These are phyloP conservation scores for Caenorhabditis sp. DNA, from an alignment of 2,888 invertebrate species.

Conservation along the genomic window DNA sequence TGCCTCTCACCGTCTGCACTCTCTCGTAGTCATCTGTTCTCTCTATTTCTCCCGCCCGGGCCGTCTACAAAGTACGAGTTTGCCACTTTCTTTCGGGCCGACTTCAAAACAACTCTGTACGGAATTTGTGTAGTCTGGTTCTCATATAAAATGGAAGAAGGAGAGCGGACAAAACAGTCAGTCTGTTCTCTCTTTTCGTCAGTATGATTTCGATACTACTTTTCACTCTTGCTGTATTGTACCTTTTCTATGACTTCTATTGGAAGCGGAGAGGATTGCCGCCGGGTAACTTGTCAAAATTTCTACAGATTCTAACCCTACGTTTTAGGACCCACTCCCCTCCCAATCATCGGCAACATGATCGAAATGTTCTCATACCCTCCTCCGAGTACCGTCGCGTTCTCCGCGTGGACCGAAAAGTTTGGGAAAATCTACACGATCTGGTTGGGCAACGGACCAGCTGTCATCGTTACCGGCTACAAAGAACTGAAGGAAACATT, in stretches of 20 bases:
- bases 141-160: slow-evolving; percentile 1
- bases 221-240: slow-evolving; percentile 1
- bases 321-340: slow-evolving; percentile 63
- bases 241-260: slow-evolving; percentile 62
- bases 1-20: neutral
- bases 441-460: slow-evolving; percentile 67
- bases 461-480: slow-evolving; percentile 64
- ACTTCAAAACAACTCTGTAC: slow-evolving; percentile 20
- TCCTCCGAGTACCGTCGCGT: slow-evolving; percentile 60
- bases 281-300: slow-evolving; percentile 59
- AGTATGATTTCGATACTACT: slow-evolving; percentile 38
- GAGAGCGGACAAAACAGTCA: too few relatives aligned
- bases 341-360: slow-evolving; percentile 69
- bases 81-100: neutral
- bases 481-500: slow-evolving; percentile 68
- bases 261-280: slow-evolving; percentile 67
- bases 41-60: neutral
- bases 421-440: slow-evolving; percentile 69
- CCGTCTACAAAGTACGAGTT: slow-evolving; percentile 58
- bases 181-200: too few relatives aligned
- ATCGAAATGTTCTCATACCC: slow-evolving; percentile 55
- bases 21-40: too few relatives aligned
- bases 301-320: too few relatives aligned
- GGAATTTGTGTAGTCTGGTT: slow-evolving; percentile 44
- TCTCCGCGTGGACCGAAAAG: slow-evolving; percentile 59